A percentile compares a stretch with the other conserved stretches of the same genome.
Evolutionary conservation across 2,113 vertebrate genomes (phyloP).

Genomic region (Trichechus manatus): DNA sequence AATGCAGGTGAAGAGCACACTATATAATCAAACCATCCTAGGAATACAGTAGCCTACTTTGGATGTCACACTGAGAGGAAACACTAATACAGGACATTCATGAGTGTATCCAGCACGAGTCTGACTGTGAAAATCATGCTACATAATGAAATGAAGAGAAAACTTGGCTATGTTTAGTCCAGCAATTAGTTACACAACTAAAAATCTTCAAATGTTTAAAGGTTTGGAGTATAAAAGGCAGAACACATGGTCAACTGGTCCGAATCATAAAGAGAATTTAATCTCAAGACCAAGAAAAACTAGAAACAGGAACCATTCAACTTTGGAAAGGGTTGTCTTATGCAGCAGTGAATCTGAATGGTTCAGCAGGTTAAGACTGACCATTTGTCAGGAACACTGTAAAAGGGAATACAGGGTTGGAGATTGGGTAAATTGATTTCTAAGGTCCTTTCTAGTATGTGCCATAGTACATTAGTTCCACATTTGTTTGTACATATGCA

Average conservation of each 20-base stretch:
- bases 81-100: not conserved
- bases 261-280: constrained; percentile 36
- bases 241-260: not conserved
- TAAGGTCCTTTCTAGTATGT: not conserved
- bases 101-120: not conserved
- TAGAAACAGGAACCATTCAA: not conserved
- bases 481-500: not conserved
- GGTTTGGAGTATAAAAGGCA: not conserved
- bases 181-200: not conserved
- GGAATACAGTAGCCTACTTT: not conserved
- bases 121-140: not conserved
- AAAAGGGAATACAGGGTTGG: not conserved
- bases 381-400: not conserved
- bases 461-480: not conserved
- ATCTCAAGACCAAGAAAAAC: constrained; percentile 43
- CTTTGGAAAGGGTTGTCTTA: not conserved
- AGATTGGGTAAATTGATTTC: not conserved
- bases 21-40: not conserved
- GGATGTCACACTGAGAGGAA: not conserved
- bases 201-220: constrained; percentile 38
- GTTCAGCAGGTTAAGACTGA: not conserved
- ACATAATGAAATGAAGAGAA: constrained; percentile 20
- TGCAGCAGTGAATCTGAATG: not conserved
- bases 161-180: not conserved
- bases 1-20: not conserved